Evolutionary conservation across 2,888 invertebrate genomes (phyloP).

Genomic region (Pogonocherus hispidulus): DNA sequence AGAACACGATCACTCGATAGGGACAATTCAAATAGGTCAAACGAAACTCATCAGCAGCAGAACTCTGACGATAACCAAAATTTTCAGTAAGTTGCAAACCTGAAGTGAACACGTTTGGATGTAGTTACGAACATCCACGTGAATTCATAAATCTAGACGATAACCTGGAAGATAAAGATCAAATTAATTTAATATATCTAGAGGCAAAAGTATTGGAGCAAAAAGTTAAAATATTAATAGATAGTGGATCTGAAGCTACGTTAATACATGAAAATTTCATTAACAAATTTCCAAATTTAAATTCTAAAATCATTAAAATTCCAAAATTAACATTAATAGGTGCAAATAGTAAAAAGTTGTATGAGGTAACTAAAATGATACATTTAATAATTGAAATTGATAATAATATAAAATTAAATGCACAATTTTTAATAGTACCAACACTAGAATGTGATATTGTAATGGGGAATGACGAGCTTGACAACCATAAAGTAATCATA

Average conservation of each 20-base stretch:
- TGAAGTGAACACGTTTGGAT: neutral
- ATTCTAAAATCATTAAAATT: slow-evolving; percentile 14
- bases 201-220: neutral
- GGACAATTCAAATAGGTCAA: neutral
- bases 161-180: neutral
- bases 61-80: neutral
- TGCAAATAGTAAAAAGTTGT: slow-evolving; percentile 14
- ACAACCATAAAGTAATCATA: neutral
- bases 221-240: neutral
- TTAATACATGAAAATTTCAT: slow-evolving; percentile 1
- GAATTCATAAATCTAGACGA: neutral
- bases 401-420: neutral
- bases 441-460: neutral
- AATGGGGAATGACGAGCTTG: neutral
- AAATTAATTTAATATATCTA: neutral
- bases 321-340: slow-evolving; percentile 12
- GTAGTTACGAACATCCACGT: slow-evolving; percentile 1
- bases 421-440: neutral
- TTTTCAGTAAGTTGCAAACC: slow-evolving; percentile 3
- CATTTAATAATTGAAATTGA: neutral
- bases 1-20: neutral
- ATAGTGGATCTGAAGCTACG: neutral
- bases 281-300: neutral
- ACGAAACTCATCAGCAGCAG: neutral
- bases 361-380: neutral